Conservation (phyloP, 2,888 invertebrate genomes). For the Melikaiella ostensackeni region DNA sequence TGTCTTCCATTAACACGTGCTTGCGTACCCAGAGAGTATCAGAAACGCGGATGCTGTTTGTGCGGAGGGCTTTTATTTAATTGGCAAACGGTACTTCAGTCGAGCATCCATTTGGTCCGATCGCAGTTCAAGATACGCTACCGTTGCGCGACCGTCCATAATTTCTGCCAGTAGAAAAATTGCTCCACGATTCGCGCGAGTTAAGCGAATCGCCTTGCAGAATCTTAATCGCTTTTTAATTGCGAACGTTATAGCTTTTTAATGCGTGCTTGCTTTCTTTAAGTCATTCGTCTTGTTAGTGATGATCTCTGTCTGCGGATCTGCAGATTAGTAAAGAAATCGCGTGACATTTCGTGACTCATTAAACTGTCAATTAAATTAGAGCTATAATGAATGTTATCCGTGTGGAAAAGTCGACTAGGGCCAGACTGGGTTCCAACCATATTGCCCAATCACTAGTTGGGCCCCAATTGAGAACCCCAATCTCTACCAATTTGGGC, state of each 20-base stretch:
- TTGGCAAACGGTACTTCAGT: constrained; percentile 35
- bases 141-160: constrained; percentile 27
- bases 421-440: too few relatives aligned
- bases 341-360: not conserved
- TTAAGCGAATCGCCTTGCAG: constrained; percentile 11
- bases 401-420: too few relatives aligned
- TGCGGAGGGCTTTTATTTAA: constrained; percentile 33
- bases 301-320: not conserved
- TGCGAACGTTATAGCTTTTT: constrained; percentile 21
- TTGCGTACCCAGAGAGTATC: not conserved
- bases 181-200: constrained; percentile 18
- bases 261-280: constrained; percentile 25
- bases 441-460: too few relatives aligned
- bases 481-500: too few relatives aligned
- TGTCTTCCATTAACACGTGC: constrained; percentile 22
- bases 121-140: constrained; percentile 24
- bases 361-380: not conserved
- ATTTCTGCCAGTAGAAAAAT: constrained; percentile 24
- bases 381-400: not conserved
- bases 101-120: constrained; percentile 30
- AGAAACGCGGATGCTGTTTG: constrained; percentile 18
- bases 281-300: constrained; percentile 26
- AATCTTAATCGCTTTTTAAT: constrained; percentile 37
- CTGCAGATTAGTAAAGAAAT: not conserved
- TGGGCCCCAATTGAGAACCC: too few relatives aligned